phyloP scores from a whole-genome alignment of 2,797 vertebrate genomes.

The Gymnodraco acuticeps region DNA sequence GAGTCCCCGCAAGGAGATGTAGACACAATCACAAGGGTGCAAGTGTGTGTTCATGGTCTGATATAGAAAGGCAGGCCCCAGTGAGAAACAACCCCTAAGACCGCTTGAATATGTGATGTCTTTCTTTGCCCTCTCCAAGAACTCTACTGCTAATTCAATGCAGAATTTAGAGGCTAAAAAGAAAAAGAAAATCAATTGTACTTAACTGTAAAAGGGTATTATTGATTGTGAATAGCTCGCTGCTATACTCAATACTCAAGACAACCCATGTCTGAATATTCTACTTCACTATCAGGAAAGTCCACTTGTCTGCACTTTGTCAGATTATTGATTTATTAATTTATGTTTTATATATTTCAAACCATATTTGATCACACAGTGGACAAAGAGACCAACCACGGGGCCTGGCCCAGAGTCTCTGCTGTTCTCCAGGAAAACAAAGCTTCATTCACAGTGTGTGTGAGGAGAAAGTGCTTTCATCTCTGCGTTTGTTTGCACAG shows the following conservation, averaged over 20 bases:
- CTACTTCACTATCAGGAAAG: slow-evolving; percentile 20
- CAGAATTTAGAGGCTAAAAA: slow-evolving; percentile 26
- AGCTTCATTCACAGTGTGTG: slow-evolving; percentile 75
- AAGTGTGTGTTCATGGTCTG: slow-evolving; percentile 31
- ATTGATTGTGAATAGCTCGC: slow-evolving; percentile 38
- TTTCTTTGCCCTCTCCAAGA: slow-evolving; percentile 10
- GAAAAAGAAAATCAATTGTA: slow-evolving; percentile 35
- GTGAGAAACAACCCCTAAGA: slow-evolving; percentile 9
- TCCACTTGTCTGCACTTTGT: slow-evolving; percentile 1
- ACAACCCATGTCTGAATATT: slow-evolving; percentile 8
- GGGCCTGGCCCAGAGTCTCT: slow-evolving; percentile 65
- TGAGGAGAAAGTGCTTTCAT: slow-evolving; percentile 78
- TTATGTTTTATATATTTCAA: slow-evolving; percentile 46
- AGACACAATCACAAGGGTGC: slow-evolving; percentile 36
- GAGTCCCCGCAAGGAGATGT: slow-evolving; percentile 39
- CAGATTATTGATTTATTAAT: slow-evolving; percentile 4
- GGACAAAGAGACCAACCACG: slow-evolving; percentile 70
- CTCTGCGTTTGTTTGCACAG: slow-evolving; percentile 77
- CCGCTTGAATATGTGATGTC: neutral
- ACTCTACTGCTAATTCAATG: slow-evolving; percentile 17
- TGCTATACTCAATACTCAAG: slow-evolving; percentile 24
- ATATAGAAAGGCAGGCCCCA: slow-evolving; percentile 42
- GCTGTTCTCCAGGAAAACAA: slow-evolving; percentile 72
- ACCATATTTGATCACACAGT: slow-evolving; percentile 50
- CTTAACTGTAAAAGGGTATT: slow-evolving; percentile 18